These are phyloP conservation scores for Mimumesa dahlbomi DNA, from an alignment of 2,888 invertebrate genomes.

Conservation along the genomic window DNA sequence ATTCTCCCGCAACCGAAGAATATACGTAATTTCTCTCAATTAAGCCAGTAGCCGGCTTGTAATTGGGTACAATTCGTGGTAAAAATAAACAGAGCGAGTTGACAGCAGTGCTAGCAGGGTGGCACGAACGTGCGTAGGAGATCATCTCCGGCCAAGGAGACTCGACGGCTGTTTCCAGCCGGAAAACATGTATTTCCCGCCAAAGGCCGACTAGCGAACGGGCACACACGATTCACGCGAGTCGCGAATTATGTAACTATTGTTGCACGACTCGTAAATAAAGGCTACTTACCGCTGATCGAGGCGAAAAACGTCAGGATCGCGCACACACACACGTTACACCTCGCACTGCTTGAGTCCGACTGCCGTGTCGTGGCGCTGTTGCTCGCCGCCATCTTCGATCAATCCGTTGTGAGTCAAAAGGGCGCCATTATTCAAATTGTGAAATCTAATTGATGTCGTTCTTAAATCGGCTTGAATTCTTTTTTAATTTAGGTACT, in stretches of 20 bases:
- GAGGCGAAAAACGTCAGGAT: conserved; percentile 77
- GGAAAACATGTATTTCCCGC: conserved; percentile 48
- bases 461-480: no score
- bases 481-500: no score
- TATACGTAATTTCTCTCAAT: conserved; percentile 45
- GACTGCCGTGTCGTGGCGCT: conserved; percentile 67
- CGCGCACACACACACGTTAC: conserved; percentile 71
- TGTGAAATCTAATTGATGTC: no score
- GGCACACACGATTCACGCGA: conserved; percentile 44
- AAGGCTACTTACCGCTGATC: conserved; percentile 77
- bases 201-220: conserved; percentile 26
- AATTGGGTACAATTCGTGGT: conserved; percentile 55
- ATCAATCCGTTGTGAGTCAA: conserved; percentile 54
- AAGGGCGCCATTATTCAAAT: conserved; percentile 31
- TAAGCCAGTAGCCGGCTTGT: conserved; percentile 26
- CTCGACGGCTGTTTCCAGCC: conserved; percentile 26
- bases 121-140: conserved; percentile 71
- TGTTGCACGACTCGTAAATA: conserved; percentile 74
- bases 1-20: conserved; percentile 3
- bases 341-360: conserved; percentile 59
- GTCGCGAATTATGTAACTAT: conserved; percentile 75
- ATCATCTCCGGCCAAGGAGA: conserved; percentile 39
- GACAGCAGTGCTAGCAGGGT: conserved; percentile 60
- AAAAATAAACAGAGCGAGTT: conserved; percentile 64
- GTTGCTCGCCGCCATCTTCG: conserved; percentile 66